Base-by-base conservation (phyloP, 2,888 invertebrate species). In the Epistrophe eligans region DNA sequence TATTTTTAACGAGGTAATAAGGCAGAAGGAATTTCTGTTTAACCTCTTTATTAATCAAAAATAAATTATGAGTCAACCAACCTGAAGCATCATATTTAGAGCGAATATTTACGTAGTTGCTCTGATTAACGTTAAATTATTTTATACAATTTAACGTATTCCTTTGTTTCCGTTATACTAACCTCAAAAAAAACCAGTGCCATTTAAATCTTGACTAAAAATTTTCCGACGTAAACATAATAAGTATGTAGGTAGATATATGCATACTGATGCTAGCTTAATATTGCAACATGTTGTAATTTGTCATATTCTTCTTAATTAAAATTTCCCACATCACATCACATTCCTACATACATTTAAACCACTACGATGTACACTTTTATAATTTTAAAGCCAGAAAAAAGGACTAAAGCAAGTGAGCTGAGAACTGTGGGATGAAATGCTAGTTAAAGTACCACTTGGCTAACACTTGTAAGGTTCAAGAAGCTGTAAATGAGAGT, bases 221-320 rank as follows among this genome's bases (percentile, higher is more conserved):
- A 40, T 40, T 67, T 38, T 35, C n/a, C n/a, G 2, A 40, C 45
- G 13, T 58, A 52, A 77, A 24, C 50, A 77, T 62, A 35, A 35
- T 35, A 35, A 35, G 0, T 32, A 32, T 32, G 32, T 6, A 32
- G 5, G 35, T 13, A 15, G 10, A 1, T 43, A 4, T 11, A 11
- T 17, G 28, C 4, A 4, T 24, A n/a, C 35, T 60, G 58, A 77
- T 72, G 50, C 40, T 55, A 70, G 40, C 45, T n/a, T n/a, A 71
- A 64, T 71, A 77, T 57, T 57, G 66, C 77, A 82, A 24, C 82
- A 77, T 66, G 72, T 66, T 64, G 71, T 64, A 62, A 24, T 70
- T 66, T 64, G 71, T 64, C 64, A 24, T 70, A 58, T 58, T 58
- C 40, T 71, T 82, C 76, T 81, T 81, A 81, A 81, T 81, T 77